A percentile compares a stretch with the other conserved stretches of the same genome.
These are phyloP conservation scores for Pseudoatta argentina DNA, from an alignment of 1,140 invertebrate genomes.

Conservation along the genomic window DNA sequence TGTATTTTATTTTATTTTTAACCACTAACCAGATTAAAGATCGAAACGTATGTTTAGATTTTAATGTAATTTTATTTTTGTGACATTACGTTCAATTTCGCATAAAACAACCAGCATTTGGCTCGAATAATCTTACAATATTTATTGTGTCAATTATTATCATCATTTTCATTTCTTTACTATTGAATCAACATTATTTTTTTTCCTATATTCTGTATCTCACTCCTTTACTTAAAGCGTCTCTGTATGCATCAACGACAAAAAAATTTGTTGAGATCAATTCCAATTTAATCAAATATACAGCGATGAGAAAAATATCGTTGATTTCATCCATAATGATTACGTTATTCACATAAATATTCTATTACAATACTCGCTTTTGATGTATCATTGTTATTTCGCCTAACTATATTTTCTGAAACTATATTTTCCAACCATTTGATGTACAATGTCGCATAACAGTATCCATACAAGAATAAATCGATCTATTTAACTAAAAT, in stretches of 20 bases:
- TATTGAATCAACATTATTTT: neutral
- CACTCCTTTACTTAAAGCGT: neutral
- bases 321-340: neutral
- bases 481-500: neutral
- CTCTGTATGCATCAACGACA: neutral
- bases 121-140: too few species aligned
- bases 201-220: neutral
- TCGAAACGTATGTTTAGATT: too few species aligned
- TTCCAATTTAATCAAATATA: conserved; percentile 36
- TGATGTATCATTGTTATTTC: neutral
- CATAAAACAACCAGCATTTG: too few species aligned
- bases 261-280: conserved; percentile 20
- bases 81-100: too few species aligned
- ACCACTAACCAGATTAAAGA: too few species aligned
- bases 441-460: neutral
- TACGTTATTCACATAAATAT: conserved; percentile 12
- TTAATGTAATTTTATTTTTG: too few species aligned
- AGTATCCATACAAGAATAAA: conserved; percentile 6
- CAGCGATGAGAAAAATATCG: neutral
- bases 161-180: neutral
- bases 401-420: conserved; percentile 4
- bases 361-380: neutral
- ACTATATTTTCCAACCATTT: neutral
- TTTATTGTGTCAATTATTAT: conserved; percentile 12
- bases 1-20: too few species aligned